Conservation (phyloP, 2,797 vertebrate species). For the Coccyzus lansbergi region DNA sequence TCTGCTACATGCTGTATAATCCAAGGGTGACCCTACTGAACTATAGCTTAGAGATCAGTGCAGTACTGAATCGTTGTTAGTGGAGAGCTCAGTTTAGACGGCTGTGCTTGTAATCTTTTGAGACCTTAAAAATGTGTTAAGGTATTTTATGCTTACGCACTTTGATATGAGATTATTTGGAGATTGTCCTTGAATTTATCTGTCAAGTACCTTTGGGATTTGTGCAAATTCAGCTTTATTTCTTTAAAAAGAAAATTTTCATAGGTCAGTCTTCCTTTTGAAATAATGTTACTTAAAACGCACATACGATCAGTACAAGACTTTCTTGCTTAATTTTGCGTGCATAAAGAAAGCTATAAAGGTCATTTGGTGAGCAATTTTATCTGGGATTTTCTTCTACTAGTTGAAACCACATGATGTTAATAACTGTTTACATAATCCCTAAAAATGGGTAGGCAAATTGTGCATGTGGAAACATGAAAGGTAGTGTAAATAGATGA, state of each 20-base stretch:
- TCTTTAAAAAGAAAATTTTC: neutral
- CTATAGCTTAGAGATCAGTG: neutral
- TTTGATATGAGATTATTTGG: neutral
- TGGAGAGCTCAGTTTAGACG: neutral
- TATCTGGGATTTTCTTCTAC: conserved; percentile 39
- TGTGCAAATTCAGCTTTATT: neutral
- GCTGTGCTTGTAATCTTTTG: neutral
- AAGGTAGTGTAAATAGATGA: neutral
- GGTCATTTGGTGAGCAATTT: conserved; percentile 38
- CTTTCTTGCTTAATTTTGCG: conserved; percentile 21
- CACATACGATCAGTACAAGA: neutral
- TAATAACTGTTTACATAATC: conserved; percentile 55
- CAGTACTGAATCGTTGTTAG: neutral
- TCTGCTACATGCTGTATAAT: neutral
- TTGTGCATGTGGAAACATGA: conserved; percentile 10
- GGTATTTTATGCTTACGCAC: neutral
- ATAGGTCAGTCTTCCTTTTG: neutral
- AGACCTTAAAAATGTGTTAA: neutral
- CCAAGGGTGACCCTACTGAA: neutral
- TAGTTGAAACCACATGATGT: conserved; percentile 8
- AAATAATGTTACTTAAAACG: conserved; percentile 12
- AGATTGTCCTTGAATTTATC: neutral
- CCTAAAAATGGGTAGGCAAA: conserved; percentile 32
- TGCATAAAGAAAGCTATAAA: conserved; percentile 27
- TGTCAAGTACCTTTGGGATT: neutral